phyloP scores from a whole-genome alignment of 2,888 invertebrate genomes.

The Drosophila incognita region DNA sequence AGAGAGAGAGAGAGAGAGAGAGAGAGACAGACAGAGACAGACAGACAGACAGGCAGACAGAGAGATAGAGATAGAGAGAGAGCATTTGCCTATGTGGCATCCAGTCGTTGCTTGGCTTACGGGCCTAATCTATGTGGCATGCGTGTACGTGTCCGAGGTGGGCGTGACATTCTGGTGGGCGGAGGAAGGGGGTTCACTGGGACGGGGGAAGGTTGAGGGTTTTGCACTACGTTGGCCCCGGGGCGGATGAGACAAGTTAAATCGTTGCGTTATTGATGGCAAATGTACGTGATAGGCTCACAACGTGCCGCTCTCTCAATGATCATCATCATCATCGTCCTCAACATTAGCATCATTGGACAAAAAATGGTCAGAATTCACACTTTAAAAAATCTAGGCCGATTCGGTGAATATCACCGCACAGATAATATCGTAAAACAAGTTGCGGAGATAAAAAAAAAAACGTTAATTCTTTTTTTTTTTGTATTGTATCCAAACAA shows the following conservation, averaged over 20 bases:
- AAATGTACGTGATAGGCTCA: slow-evolving; percentile 81
- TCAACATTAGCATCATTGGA: slow-evolving; percentile 11
- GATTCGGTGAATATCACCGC: background rate
- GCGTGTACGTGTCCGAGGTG: slow-evolving; percentile 57
- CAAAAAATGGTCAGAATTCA: slow-evolving; percentile 11
- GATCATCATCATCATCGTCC: slow-evolving; percentile 31
- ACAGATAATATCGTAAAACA: background rate
- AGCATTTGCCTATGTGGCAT: slow-evolving; percentile 31
- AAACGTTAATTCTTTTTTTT: background rate
- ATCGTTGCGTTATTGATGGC: slow-evolving; percentile 81
- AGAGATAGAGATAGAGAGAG: background rate
- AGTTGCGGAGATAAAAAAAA: background rate
- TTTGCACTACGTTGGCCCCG: slow-evolving; percentile 60
- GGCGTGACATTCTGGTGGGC: slow-evolving; percentile 11
- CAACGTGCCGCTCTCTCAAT: slow-evolving; percentile 50
- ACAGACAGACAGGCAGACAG: background rate
- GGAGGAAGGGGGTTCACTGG: background rate
- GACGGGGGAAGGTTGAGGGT: background rate
- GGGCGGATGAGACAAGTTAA: slow-evolving; percentile 78
- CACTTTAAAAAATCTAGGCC: background rate
- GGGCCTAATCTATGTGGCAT: slow-evolving; percentile 67
- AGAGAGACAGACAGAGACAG: background rate
- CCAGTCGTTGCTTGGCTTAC: slow-evolving; percentile 46
- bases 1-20: background rate
- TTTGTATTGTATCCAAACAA: background rate